Base-by-base conservation (phyloP, 2,888 invertebrate species). In the Athripsodes cinereus region DNA sequence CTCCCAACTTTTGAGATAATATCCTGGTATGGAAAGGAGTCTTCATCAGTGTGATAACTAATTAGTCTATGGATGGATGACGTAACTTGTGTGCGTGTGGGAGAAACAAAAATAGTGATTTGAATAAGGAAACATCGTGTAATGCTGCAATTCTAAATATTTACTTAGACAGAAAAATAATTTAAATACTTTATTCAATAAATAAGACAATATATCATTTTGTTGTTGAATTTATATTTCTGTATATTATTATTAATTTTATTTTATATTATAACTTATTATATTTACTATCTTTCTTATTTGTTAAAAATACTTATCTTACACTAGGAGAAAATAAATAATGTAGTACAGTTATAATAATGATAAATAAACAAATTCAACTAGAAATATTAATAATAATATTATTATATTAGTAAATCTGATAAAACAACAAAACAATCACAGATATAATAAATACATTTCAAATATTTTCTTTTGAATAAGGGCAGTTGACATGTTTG, bases 101-200 rank as follows among this genome's bases (percentile, higher is more conserved):
- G 47, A 47, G 20, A 20, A 20, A 51, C 2, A 22, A 18, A 51
- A 16, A 26, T 2, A 31, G 47, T 48, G 16, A 16, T 13, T 18
- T 1, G 34, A 21, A 47, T 1, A 64, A 64, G 62, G 61, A 61
- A 62, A 64, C 66, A 66, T 66, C 64, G 64, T 65, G 64, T 66
- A 65, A 62, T 65, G 67, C 66, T 67, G 67, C 67, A 66, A 65
- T 66, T 65, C 67, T 67, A 66, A 67, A 67, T 40, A 40, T 68
- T 68, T 68, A 68, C 63, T 63, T 57, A 61, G 55, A 59, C 58
- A 51, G 56, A 55, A 58, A 59, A 61, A 63, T 61, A 59, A 61
- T 59, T 62, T 61, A 62, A 59, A 62, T 62, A 49, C 53, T 62
- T 60, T 60, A 60, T 62, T 60, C 35, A 54, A 55, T 62, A 55